These are phyloP conservation scores for Phoronis australis DNA, from an alignment of 2,888 invertebrate genomes.

Conservation along the genomic window DNA sequence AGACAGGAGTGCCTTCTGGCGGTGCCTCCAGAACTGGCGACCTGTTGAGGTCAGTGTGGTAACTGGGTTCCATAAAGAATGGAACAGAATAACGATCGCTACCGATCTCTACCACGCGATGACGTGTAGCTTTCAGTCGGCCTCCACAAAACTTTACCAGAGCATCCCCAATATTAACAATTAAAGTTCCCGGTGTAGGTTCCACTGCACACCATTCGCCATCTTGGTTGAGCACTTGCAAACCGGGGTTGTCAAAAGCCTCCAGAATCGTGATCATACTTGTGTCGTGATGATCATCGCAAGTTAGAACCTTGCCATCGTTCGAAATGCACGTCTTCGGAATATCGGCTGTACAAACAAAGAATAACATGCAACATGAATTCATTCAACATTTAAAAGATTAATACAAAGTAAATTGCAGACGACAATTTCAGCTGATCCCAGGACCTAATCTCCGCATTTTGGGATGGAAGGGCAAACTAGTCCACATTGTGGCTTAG, in stretches of 20 bases:
- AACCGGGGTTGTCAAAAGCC: constrained; percentile 23
- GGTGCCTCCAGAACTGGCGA: no score
- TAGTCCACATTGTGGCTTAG: no score
- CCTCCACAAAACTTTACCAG: constrained; percentile 27
- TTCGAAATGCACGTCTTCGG: constrained; percentile 19
- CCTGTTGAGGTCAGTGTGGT: constrained; percentile 23
- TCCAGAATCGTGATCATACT: constrained; percentile 25
- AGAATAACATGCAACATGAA: no score
- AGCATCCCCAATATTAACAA: constrained; percentile 32
- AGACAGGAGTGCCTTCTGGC: no score
- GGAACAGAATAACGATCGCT: constrained; percentile 26
- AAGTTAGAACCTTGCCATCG: constrained; percentile 23
- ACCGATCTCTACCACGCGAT: constrained; percentile 28
- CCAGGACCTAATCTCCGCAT: no score
- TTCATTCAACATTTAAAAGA: no score
- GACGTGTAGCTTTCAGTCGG: constrained; percentile 26
- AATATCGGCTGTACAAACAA: constrained; percentile 15
- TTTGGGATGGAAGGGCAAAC: no score
- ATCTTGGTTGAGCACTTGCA: constrained; percentile 22
- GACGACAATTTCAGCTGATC: no score
- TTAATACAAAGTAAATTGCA: no score
- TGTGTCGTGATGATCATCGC: constrained; percentile 27
- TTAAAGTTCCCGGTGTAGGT: constrained; percentile 21
- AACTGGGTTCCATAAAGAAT: constrained; percentile 30
- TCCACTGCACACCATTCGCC: constrained; percentile 23